A percentile compares a stretch with the other conserved stretches of the same genome.
Conservation (phyloP, 2,888 invertebrate genomes). For the Agonum fuliginosum region DNA sequence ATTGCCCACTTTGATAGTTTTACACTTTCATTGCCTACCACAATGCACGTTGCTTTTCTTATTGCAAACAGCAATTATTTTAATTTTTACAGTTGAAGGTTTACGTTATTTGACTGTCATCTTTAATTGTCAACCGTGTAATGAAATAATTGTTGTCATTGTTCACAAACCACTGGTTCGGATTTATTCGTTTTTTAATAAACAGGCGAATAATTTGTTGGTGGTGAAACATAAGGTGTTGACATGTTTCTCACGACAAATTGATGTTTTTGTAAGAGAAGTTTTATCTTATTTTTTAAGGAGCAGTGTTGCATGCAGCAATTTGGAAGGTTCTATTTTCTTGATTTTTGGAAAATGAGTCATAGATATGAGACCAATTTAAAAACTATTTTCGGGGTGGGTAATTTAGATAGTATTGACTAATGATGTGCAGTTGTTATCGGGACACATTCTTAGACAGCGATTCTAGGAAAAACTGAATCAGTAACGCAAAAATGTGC, state of each 20-base stretch:
- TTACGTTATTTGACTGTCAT: not conserved
- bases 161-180: not conserved
- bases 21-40: conserved; percentile 7
- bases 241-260: conserved; percentile 17
- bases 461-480: not conserved
- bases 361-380: conserved; percentile 24
- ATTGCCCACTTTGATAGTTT: conserved; percentile 1
- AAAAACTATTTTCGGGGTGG: conserved; percentile 7
- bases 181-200: not conserved
- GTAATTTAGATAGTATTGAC: conserved; percentile 27
- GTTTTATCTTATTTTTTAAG: conserved; percentile 1
- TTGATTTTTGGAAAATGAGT: not conserved
- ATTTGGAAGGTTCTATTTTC: not conserved
- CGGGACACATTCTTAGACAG: not conserved
- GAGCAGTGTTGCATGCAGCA: not conserved
- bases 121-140: conserved; percentile 10
- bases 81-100: not conserved
- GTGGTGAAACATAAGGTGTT: not conserved
- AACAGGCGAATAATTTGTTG: not conserved
- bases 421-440: not conserved
- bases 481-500: not conserved
- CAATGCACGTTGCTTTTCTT: not conserved
- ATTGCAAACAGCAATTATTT: not conserved
- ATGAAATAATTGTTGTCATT: conserved; percentile 25
- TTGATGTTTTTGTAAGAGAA: conserved; percentile 3